Evolutionary conservation across 2,888 invertebrate genomes (phyloP).

Genomic region (Agrilus mali): DNA sequence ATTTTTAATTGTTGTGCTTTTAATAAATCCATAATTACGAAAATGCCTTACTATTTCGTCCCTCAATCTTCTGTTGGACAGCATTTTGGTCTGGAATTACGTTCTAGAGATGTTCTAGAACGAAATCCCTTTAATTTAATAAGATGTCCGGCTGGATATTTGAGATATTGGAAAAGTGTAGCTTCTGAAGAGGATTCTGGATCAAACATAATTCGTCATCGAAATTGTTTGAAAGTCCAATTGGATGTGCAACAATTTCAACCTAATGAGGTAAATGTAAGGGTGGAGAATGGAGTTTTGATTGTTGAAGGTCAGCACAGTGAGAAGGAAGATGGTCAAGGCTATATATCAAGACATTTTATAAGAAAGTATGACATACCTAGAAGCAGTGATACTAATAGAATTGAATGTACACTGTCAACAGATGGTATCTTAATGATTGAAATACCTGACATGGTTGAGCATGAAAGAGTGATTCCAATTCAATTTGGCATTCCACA

Average conservation of each 20-base stretch:
- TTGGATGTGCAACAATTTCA: constrained; percentile 64
- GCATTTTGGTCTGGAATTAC: too few relatives aligned
- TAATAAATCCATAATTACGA: too few relatives aligned
- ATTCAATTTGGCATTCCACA: constrained; percentile 18
- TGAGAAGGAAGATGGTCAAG: constrained; percentile 58
- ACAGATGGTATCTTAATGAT: constrained; percentile 60
- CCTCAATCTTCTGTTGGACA: too few relatives aligned
- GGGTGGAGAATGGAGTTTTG: constrained; percentile 46
- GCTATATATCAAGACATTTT: constrained; percentile 61
- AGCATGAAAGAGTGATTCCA: constrained; percentile 33
- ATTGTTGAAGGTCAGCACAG: constrained; percentile 66
- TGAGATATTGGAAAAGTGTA: constrained; percentile 35
- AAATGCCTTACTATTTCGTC: too few relatives aligned
- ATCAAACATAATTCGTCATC: constrained; percentile 42
- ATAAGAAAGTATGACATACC: constrained; percentile 60
- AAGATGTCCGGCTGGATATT: constrained; percentile 20
- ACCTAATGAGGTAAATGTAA: constrained; percentile 64
- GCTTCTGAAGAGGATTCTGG: constrained; percentile 40
- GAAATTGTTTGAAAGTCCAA: constrained; percentile 55
- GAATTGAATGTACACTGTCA: constrained; percentile 60
- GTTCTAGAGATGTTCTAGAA: too few relatives aligned
- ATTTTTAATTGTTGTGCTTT: too few relatives aligned
- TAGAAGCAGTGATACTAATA: constrained; percentile 55
- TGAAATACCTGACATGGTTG: constrained; percentile 43
- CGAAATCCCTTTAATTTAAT: too few relatives aligned